Base-by-base conservation (phyloP, 2,113 vertebrate species). In the Nestor notabilis region DNA sequence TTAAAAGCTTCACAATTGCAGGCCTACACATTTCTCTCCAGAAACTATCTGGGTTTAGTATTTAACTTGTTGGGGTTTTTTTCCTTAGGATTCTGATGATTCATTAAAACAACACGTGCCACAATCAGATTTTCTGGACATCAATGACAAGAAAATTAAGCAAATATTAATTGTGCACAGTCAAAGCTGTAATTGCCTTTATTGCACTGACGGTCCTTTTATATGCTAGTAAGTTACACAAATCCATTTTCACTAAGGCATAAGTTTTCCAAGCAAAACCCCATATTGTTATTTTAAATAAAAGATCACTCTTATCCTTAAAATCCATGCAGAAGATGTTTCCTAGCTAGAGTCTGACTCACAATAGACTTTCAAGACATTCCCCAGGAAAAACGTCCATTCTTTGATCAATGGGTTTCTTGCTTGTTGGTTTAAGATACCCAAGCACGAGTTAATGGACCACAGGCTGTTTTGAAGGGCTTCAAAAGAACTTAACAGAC, bases 401-500 rank as follows among this genome's bases (percentile, higher is more conserved):
- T 0, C 1, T 12, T 82, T 41, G 31, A 10, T 37, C 35, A 14
- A 10, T 58, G 20, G 33, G 6, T 58, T 58, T 35, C 33, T 52
- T 65, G 13, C 53, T 17, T 27, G 9, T 44, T 39, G 39, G 17
- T 8, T 29, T 16, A 11, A 27, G 6, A 39, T 41, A 53, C 1
- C 15, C 31, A 87, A 70, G 41, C 39, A 35, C 3, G 11, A 35
- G 7, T 33, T 27, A 71, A 39, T 39, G 39, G 39, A 39, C 39
- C 39, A 39, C 39, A 39, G 11, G 39, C 11, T 39, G 39, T 39
- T 39, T 39, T 39, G 39, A 39, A 39, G 39, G 39, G 39, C 39
- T 39, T 39, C n/a, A 39, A 39, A 39, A 39, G 11, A 39, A 39
- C 9, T 17, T 13, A 55, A 29, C 21, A 66, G 66, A 97, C 99